These are phyloP conservation scores for Melieria omissa DNA, from an alignment of 2,888 invertebrate genomes.

Conservation along the genomic window DNA sequence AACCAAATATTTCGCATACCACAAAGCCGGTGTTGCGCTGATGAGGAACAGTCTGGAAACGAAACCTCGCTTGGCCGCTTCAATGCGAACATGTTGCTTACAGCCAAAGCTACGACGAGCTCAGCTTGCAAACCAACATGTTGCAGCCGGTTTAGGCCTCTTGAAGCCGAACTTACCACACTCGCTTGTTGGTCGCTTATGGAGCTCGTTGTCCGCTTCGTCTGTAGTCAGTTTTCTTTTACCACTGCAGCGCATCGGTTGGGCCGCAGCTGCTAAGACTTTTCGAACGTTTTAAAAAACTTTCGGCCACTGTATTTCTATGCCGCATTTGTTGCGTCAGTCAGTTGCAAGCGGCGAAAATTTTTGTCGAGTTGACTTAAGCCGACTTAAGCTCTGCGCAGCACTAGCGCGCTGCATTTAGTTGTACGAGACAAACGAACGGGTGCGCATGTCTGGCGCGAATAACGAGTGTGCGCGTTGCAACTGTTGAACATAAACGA, in stretches of 20 bases:
- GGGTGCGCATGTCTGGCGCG: conserved; percentile 34
- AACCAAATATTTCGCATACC: not conserved
- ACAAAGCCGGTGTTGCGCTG: not conserved
- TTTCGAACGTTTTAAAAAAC: not conserved
- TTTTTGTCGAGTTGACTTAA: not conserved
- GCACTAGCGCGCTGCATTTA: conserved; percentile 24
- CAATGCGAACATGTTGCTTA: not conserved
- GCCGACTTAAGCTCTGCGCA: conserved; percentile 1
- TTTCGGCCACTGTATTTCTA: not conserved
- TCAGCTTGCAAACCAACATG: not conserved
- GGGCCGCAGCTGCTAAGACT: conserved; percentile 9
- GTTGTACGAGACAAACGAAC: conserved; percentile 34
- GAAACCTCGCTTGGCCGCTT: too few species aligned
- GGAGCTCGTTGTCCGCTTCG: not conserved
- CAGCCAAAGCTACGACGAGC: not conserved
- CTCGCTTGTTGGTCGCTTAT: not conserved
- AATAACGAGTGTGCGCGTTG: not conserved
- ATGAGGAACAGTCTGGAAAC: not conserved
- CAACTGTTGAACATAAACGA: conserved; percentile 6
- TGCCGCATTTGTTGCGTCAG: not conserved
- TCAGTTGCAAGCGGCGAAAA: too few species aligned
- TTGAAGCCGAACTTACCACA: not conserved
- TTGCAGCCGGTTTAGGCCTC: not conserved
- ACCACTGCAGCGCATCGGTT: conserved; percentile 29
- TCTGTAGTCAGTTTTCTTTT: conserved; percentile 23